Conservation (phyloP, 2,797 vertebrate genomes). For the Galago senegalensis region DNA sequence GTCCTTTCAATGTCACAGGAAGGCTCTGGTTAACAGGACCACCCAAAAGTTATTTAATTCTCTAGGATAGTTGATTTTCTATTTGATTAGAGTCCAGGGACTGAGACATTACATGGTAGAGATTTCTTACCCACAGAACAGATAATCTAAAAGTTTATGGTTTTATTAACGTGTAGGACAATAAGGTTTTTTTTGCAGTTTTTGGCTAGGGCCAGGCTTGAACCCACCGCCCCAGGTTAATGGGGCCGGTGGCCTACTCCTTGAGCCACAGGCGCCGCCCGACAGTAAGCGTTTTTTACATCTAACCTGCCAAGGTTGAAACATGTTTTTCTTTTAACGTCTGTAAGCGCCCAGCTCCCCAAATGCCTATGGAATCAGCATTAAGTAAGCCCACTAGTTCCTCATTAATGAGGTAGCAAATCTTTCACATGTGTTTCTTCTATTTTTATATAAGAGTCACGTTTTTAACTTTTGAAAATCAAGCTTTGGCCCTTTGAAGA, state of each 20-base stretch:
- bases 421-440: neutral
- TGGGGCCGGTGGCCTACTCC: too few species aligned
- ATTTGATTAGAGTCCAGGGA: neutral
- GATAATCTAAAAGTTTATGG: neutral
- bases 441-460: neutral
- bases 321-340: neutral
- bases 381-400: neutral
- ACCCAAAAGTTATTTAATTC: neutral
- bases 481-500: neutral
- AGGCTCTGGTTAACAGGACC: neutral
- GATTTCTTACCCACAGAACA: neutral
- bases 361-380: neutral
- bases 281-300: neutral
- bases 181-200: neutral
- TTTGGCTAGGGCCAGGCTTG: too few species aligned
- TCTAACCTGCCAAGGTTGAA: neutral
- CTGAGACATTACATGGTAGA: neutral
- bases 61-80: neutral
- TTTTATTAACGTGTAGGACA: neutral
- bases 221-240: too few species aligned
- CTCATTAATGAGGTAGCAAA: neutral
- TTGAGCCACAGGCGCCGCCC: too few species aligned
- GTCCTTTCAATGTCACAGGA: neutral
- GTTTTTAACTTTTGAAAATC: slow-evolving; percentile 34
- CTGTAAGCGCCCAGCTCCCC: neutral